Conservation (phyloP, 37 sponge, comb jelly and placozoan genomes). For the Hexactinellida sp. region DNA sequence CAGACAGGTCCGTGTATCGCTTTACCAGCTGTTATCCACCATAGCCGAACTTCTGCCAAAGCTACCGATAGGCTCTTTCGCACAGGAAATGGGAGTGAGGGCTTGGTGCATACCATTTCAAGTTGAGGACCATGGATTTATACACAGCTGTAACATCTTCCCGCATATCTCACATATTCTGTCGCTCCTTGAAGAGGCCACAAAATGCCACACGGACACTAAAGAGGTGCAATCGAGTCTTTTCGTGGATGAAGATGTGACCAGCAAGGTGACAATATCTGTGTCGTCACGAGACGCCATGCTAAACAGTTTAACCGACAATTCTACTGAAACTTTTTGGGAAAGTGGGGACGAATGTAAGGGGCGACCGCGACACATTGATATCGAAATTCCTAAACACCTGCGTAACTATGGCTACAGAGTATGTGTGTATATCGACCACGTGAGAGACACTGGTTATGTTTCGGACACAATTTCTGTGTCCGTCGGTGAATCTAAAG, state of each 20-base stretch:
- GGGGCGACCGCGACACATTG: not conserved
- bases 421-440: constrained; percentile 64
- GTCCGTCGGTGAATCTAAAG: not conserved
- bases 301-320: constrained; percentile 69
- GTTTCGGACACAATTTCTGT: not conserved
- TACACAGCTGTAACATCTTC: constrained; percentile 80
- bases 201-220: not conserved
- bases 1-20: not conserved
- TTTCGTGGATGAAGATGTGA: constrained; percentile 29
- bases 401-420: not conserved
- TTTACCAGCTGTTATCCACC: constrained; percentile 21
- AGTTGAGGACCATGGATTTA: constrained; percentile 82
- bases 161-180: constrained; percentile 74
- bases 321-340: constrained; percentile 95
- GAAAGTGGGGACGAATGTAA: constrained; percentile 64
- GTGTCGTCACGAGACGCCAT: constrained; percentile 75
- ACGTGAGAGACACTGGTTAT: constrained; percentile 53
- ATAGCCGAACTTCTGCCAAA: constrained; percentile 15
- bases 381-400: not conserved
- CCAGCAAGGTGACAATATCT: constrained; percentile 35
- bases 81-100: constrained; percentile 75
- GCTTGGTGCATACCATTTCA: constrained; percentile 84
- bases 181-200: constrained; percentile 53
- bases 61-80: constrained; percentile 64
- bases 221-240: not conserved